Percentiles rank a stretch among this genome's conserved stretches.
Evolutionary conservation across 2,888 invertebrate genomes (phyloP).

Genomic region (Drosophila engyochracea): DNA sequence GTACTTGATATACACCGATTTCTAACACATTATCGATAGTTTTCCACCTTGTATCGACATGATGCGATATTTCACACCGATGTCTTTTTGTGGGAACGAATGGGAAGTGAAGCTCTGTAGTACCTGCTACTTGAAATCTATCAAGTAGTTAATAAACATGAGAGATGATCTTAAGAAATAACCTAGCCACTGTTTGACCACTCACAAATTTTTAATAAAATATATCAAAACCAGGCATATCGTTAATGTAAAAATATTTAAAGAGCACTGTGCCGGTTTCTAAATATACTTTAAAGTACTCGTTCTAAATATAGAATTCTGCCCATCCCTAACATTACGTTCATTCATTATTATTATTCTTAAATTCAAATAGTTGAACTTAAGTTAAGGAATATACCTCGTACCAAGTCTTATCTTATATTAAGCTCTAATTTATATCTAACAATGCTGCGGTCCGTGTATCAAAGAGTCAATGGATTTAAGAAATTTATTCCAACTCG

Average conservation of each 20-base stretch:
- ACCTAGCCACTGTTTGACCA: background rate
- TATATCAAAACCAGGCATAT: background rate
- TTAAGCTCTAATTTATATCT: background rate
- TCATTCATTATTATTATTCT: slow-evolving; percentile 1
- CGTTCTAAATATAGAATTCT: background rate
- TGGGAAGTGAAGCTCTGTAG: background rate
- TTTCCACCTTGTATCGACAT: background rate
- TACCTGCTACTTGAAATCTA: background rate
- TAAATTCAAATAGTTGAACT: background rate
- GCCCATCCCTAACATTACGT: slow-evolving; percentile 12
- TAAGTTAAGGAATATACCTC: background rate
- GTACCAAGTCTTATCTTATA: background rate
- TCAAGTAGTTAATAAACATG: background rate
- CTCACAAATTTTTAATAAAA: background rate
- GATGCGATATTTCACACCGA: background rate
- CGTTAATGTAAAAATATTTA: background rate
- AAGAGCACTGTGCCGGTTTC: background rate
- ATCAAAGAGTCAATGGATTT: slow-evolving; percentile 41
- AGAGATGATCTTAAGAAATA: background rate
- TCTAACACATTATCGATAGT: background rate
- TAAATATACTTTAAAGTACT: slow-evolving; percentile 3
- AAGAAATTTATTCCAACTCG: slow-evolving; percentile 42
- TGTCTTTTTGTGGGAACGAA: background rate
- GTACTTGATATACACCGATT: background rate
- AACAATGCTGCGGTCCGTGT: slow-evolving; percentile 54